Conservation (phyloP, 1,140 invertebrate species). For the Lethocerus indicus region DNA sequence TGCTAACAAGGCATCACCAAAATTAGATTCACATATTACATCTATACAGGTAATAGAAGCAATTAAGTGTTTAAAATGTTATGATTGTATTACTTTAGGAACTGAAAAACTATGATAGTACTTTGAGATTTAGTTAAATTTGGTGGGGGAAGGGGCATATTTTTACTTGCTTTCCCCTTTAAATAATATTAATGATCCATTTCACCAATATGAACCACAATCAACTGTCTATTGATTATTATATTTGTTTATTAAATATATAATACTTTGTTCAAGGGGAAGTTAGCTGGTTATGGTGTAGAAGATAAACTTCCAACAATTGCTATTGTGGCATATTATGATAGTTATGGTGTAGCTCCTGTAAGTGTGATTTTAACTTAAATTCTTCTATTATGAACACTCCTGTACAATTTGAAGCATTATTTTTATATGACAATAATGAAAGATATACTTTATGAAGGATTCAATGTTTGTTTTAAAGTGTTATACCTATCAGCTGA, state of each 20-base stretch:
- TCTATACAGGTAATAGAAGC: conserved; percentile 38
- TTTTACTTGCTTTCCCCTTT: not conserved
- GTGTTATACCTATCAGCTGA: no score
- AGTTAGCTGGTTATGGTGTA: conserved; percentile 59
- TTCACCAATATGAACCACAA: no score
- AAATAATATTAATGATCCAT: conserved; percentile 2
- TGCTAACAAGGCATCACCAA: conserved; percentile 45
- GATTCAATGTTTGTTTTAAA: conserved; percentile 3
- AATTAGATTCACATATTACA: conserved; percentile 62
- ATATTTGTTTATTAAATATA: not conserved
- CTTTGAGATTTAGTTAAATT: no score
- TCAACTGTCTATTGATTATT: not conserved
- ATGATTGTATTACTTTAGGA: no score
- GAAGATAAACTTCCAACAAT: conserved; percentile 73
- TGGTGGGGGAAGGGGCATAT: no score
- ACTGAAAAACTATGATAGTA: no score
- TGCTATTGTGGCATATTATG: conserved; percentile 83
- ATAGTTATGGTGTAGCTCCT: conserved; percentile 72
- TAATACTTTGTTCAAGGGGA: conserved; percentile 50
- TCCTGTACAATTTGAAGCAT: conserved; percentile 2
- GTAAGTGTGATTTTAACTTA: conserved; percentile 36
- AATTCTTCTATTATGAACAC: not conserved
- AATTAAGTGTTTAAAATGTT: no score
- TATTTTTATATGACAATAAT: not conserved
- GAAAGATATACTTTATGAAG: not conserved